Conservation (phyloP, 1,140 invertebrate species). For the Linepithema humile region DNA sequence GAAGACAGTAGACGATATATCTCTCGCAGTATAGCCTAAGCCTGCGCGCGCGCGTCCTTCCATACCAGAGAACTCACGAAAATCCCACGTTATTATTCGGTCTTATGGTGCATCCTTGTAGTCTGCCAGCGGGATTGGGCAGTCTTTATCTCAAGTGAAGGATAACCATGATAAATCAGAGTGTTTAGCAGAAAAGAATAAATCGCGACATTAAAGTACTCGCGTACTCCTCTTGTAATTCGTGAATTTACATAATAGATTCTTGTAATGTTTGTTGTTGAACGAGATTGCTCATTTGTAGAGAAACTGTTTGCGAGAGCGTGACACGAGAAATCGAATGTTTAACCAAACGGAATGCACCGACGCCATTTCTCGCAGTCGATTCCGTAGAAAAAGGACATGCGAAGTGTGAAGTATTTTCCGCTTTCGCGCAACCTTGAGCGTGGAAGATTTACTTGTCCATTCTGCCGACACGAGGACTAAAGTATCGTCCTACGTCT, state of each 20-base stretch:
- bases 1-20: slow-evolving; percentile 51
- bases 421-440: slow-evolving; percentile 31
- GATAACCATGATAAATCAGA: not conserved
- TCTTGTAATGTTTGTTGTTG: not conserved
- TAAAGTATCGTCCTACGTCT: slow-evolving; percentile 36
- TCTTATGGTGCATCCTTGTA: slow-evolving; percentile 21
- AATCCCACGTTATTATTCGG: slow-evolving; percentile 47
- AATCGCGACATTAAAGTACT: not conserved
- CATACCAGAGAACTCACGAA: slow-evolving; percentile 23
- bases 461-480: slow-evolving; percentile 11
- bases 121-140: slow-evolving; percentile 19
- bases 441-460: slow-evolving; percentile 47
- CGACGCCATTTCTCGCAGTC: not conserved
- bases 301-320: not conserved
- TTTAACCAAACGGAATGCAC: not conserved
- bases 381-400: not conserved
- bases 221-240: not conserved
- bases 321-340: not conserved
- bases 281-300: not conserved
- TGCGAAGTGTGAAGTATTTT: slow-evolving; percentile 5
- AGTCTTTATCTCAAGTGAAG: not conserved
- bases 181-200: not conserved
- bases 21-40: not conserved
- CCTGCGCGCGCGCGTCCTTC: not conserved
- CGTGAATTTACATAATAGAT: not conserved